Evolutionary conservation across 2,888 invertebrate species (phyloP), one percentile per base, ranked within the genome.

Genomic region (Drosophila tanythrix): DNA sequence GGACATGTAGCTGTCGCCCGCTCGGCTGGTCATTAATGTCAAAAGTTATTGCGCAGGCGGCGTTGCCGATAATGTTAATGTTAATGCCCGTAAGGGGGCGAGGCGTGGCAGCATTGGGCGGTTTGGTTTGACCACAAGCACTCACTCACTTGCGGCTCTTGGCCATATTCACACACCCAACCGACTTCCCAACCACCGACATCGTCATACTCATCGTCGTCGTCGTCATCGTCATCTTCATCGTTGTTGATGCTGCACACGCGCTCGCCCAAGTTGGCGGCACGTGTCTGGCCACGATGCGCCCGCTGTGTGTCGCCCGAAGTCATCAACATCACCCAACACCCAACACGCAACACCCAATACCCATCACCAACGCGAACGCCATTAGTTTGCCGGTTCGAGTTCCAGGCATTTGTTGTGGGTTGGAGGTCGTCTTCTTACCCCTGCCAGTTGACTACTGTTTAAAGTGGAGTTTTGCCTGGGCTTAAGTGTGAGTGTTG

Each of bases 1-100:
- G 82, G 87, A 86, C 82, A 81, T 69, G 83, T 51, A 33, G 55
- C 76, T 62, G 48, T 66, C 61, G 65, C 59, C 58, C 48, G 65
- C 62, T 74, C 65, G 69, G 61, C 50, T 70, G 88, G 82, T 78
- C 91, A 87, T 87, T 87, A 87, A 87, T 88, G 86, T 89, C 85
- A 90, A 89, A 85, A 85, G 85, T 85, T 85, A 90, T 90, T 87
- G 85, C 90, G 79, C 88, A 84, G 89, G 88, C 85, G 87, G 82
- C 81, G 58, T 63, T 60, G 69, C 61, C 86, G 84, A 83, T 88
- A 85, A 88, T 82, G 83, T 74, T 80, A 81, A 80, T 81, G 83
- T 67, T 76, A 68, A 67, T 76, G 74, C 58, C 76, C 25, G 29
- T 25, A 27, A 65, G 59, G 55, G 53, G 59, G 50, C 66, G 60